Base-by-base conservation (phyloP, 2,113 vertebrate genomes). In the pig (Sus scrofa) region DNA sequence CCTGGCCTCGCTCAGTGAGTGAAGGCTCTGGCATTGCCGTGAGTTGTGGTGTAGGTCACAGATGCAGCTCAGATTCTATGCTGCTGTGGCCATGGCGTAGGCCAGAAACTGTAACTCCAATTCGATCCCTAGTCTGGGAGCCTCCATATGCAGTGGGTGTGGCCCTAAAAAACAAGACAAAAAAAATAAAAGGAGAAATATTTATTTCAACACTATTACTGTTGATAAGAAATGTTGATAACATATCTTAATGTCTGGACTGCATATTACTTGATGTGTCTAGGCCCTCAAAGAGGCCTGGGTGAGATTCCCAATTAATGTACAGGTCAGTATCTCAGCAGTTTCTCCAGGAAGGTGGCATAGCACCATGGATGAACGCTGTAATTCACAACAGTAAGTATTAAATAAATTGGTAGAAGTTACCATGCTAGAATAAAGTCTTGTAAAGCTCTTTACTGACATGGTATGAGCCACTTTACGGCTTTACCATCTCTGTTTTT, bases 361-460 rank as follows among this genome's bases (percentile, higher is more conserved):
- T 7, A 78, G 32, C 20, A 78, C 44, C 37, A 86, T 19, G 50
- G 56, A 32, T 86, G 86, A 65, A 78, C 20, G 34, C 4, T 77
- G 9, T 50, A 37, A 86, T 89, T 89, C 50, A 77, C 32, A 54
- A 73, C 37, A 30, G 2, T 79, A 62, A 78, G 37, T 15, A 63
- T 67, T 91, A 94, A 79, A 89, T 58, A 67, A n/a, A 63, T 62
- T 82, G 39, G 50, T 71, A 86, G 65, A 96, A 91, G 85, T 94
- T 86, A 67, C n/a, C n/a, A n/a, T n/a, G n/a, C n/a, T n/a, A n/a
- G n/a, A n/a, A n/a, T 60, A 89, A 73, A 88, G n/a, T 6, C n/a
- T 63, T 85, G 58, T 22, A 88, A 92, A 82, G 27, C 10, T 82
- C 11, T 81, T 95, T 32, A 39, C 39, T 83, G 24, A 37, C 3